Base-by-base conservation (phyloP, 2,113 vertebrate species). In the Tetrax tetrax region DNA sequence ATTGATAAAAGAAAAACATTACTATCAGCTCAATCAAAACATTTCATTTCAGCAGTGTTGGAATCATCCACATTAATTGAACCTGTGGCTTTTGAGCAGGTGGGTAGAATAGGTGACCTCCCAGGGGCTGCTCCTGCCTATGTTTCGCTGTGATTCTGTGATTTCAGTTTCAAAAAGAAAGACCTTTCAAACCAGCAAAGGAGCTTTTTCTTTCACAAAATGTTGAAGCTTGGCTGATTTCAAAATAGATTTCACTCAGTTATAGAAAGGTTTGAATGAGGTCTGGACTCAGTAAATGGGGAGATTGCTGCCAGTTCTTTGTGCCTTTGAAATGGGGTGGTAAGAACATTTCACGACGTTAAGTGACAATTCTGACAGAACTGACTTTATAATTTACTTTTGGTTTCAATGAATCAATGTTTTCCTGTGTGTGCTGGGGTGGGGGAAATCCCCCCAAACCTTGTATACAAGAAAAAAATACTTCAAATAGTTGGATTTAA, bases 171-270 rank as follows among this genome's bases (percentile, higher is more conserved):
- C 53, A 80, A 83, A 91, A 91, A 83, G 86, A 86, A 74, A 90
- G 50, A 79, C 41, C 65, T 96, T 96, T 94, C 61, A 90, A 93
- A 87, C 9, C 29, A 79, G 61, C 81, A 88, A 63, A 96, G 74
- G 28, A 69, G 27, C 63, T 90, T 89, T 93, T 88, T 54, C 50
- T 83, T 83, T 72, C 82, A 88, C 9, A 51, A 87, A 83, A 47
- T 70, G 33, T 47, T 80, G 75, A 93, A 95, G 82, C 82, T 83
- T 83, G 31, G 7, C 70, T 94, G 95, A 87, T 96, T 94, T 91
- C 94, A 83, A 87, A 94, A 91, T 91, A 91, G 82, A 88, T 90
- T 89, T 90, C 87, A 91, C 57, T 93, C 92, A 74, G 45, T 88
- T 85, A 53, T 27, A 83, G 78, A 93, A 66, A 69, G 66, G 78